These are phyloP conservation scores for Harpagoxenus sublaevis DNA, from an alignment of 2,888 invertebrate species.

Conservation along the genomic window DNA sequence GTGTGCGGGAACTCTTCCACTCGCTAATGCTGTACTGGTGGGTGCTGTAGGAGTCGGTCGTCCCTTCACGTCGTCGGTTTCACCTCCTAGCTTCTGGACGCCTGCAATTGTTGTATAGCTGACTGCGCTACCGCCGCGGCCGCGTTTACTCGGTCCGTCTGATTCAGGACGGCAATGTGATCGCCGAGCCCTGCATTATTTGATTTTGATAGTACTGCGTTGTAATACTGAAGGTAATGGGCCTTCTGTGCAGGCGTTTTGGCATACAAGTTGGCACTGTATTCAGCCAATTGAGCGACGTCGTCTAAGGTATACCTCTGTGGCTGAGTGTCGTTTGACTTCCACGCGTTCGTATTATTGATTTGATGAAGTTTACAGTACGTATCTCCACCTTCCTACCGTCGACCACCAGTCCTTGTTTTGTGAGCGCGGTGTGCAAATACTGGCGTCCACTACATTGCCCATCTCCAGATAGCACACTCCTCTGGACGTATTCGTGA, in stretches of 20 bases:
- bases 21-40: constrained; percentile 84
- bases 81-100: constrained; percentile 82
- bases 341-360: constrained; percentile 80
- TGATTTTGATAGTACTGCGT: constrained; percentile 91
- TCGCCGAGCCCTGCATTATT: constrained; percentile 88
- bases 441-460: constrained; percentile 94
- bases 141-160: constrained; percentile 92
- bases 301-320: constrained; percentile 89
- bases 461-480: constrained; percentile 94
- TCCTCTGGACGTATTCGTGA: constrained; percentile 94
- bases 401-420: constrained; percentile 88
- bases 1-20: constrained; percentile 83
- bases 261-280: constrained; percentile 92
- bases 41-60: constrained; percentile 85
- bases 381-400: constrained; percentile 88
- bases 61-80: constrained; percentile 84
- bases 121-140: constrained; percentile 96
- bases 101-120: constrained; percentile 91
- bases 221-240: constrained; percentile 91
- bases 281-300: constrained; percentile 91
- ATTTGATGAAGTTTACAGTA: constrained; percentile 88
- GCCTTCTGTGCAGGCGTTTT: constrained; percentile 91
- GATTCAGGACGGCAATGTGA: constrained; percentile 88
- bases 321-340: constrained; percentile 79
- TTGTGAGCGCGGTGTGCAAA: constrained; percentile 90